These are phyloP conservation scores for Rhynchonycteris naso DNA, from an alignment of 2,797 vertebrate genomes.

Conservation along the genomic window DNA sequence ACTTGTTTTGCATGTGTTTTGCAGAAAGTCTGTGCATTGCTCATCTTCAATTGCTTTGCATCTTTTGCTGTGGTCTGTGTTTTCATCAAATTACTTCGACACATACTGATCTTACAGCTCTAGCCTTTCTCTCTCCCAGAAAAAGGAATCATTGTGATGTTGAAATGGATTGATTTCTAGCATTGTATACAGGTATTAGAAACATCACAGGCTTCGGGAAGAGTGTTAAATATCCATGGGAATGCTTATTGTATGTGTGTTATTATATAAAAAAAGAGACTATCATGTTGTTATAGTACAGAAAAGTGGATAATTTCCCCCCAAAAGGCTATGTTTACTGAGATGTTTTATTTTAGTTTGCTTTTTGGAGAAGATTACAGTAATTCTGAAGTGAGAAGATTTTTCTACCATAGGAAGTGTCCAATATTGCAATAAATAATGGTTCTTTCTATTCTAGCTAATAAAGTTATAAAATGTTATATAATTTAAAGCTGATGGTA, in stretches of 20 bases:
- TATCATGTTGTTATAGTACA: constrained; percentile 16
- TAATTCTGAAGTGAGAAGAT: constrained; percentile 38
- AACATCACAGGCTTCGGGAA: neutral
- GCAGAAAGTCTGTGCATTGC: neutral
- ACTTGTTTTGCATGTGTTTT: neutral
- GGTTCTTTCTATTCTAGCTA: neutral
- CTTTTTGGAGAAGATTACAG: constrained; percentile 52
- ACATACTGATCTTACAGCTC: neutral
- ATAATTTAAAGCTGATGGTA: neutral
- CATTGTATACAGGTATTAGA: neutral
- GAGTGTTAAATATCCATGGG: neutral
- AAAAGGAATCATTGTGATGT: constrained; percentile 2
- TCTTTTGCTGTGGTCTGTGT: neutral
- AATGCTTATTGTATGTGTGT: constrained; percentile 24
- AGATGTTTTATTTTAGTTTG: constrained; percentile 49
- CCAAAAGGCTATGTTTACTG: constrained; percentile 34
- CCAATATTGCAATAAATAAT: constrained; percentile 19
- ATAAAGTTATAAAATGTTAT: constrained; percentile 25
- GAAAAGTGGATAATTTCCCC: constrained; percentile 42
- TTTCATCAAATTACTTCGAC: neutral
- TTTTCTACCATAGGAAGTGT: neutral
- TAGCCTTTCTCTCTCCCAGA: neutral
- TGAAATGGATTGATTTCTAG: constrained; percentile 22
- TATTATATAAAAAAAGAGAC: constrained; percentile 19
- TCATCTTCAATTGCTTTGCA: neutral